Conservation (phyloP, 2,797 vertebrate species). For the Bradypus variegatus region DNA sequence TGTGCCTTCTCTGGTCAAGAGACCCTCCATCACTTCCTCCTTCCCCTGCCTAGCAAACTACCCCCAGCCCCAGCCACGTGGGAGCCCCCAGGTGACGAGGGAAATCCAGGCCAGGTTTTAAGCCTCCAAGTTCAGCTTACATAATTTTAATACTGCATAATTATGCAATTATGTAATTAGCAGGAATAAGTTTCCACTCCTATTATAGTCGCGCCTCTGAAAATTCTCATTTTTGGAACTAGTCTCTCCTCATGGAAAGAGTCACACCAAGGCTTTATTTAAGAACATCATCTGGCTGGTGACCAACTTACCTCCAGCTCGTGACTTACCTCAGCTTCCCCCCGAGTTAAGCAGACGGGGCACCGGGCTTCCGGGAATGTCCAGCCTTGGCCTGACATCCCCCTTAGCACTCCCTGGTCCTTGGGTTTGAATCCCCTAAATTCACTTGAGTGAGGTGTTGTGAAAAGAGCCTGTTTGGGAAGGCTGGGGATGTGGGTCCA, state of each 20-base stretch:
- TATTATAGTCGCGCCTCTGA: slow-evolving; percentile 60
- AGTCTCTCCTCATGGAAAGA: slow-evolving; percentile 36
- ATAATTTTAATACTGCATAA: slow-evolving; percentile 68
- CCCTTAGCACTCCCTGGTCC: background rate
- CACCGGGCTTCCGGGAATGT: background rate
- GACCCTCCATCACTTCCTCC: background rate
- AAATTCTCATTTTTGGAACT: slow-evolving; percentile 62
- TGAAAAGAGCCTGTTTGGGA: background rate
- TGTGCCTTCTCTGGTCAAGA: background rate
- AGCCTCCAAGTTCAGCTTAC: slow-evolving; percentile 57
- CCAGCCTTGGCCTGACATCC: background rate
- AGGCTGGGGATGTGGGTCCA: background rate
- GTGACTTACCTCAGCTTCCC: background rate
- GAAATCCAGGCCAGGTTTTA: slow-evolving; percentile 66
- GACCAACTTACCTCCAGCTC: slow-evolving; percentile 35
- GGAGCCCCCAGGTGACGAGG: slow-evolving; percentile 45
- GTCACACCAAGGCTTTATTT: slow-evolving; percentile 56
- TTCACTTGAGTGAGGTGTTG: background rate
- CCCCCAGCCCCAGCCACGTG: background rate
- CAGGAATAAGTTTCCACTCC: slow-evolving; percentile 66
- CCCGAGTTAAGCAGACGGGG: background rate
- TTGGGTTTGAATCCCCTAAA: background rate
- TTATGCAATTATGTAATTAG: slow-evolving; percentile 71
- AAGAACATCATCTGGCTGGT: slow-evolving; percentile 42
- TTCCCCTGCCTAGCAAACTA: background rate